Percentiles rank a stretch among this genome's conserved stretches.
Conservation (phyloP, 2,888 invertebrate species). For the Oscheius sp. region DNA sequence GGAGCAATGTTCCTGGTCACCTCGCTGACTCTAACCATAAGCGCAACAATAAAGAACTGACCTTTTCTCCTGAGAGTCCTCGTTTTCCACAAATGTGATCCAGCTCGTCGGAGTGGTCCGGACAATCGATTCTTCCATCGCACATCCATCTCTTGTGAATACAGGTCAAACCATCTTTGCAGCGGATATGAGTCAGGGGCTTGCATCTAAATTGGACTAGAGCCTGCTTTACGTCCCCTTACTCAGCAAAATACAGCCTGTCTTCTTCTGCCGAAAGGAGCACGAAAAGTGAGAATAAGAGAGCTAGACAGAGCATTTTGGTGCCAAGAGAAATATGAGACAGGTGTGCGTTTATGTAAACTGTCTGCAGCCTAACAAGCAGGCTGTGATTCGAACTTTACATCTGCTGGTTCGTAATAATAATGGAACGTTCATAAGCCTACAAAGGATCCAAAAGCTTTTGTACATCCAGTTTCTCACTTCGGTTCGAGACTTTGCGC, state of each 20-base stretch:
- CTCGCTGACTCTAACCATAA: not conserved
- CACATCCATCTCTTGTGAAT: constrained; percentile 59
- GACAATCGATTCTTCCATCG: constrained; percentile 57
- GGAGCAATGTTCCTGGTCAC: constrained; percentile 13
- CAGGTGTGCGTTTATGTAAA: too few species aligned
- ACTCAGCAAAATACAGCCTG: not conserved
- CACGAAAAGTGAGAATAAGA: not conserved
- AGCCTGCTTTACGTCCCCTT: not conserved
- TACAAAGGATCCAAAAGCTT: too few species aligned
- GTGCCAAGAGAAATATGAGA: too few species aligned
- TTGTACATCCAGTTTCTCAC: too few species aligned
- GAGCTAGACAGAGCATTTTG: not conserved
- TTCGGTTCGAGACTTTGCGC: too few species aligned
- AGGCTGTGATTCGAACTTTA: too few species aligned
- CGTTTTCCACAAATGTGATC: constrained; percentile 50
- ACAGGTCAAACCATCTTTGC: constrained; percentile 49
- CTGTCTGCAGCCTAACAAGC: too few species aligned
- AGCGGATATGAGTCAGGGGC: constrained; percentile 42
- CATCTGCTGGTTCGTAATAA: too few species aligned
- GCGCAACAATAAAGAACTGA: constrained; percentile 20
- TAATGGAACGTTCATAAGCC: too few species aligned
- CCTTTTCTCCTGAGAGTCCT: constrained; percentile 30
- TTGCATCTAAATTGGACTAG: constrained; percentile 39
- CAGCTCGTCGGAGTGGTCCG: constrained; percentile 55
- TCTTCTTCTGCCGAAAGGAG: not conserved